Conservation (phyloP, 1,140 invertebrate species). For the Himalopsyche phryganea region DNA sequence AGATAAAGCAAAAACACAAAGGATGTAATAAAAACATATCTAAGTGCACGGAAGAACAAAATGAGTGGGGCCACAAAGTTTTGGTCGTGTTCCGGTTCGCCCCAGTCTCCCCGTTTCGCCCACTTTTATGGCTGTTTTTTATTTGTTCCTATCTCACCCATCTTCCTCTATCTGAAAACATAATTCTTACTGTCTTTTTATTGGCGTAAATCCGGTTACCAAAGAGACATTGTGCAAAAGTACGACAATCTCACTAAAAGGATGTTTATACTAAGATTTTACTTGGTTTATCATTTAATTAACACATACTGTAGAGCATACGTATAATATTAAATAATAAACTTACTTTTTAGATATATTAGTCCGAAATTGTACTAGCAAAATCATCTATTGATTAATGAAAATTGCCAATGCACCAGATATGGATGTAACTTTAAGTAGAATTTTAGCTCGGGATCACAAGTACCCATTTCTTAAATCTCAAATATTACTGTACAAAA, state of each 20-base stretch:
- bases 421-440: no score
- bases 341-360: no score
- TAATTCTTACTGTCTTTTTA: slow-evolving; percentile 36
- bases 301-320: no score
- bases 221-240: slow-evolving; percentile 20
- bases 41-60: slow-evolving; percentile 22
- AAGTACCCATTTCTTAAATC: no score
- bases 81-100: slow-evolving; percentile 27
- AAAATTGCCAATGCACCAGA: no score
- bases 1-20: slow-evolving; percentile 34
- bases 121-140: slow-evolving; percentile 32
- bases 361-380: no score
- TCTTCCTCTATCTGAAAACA: slow-evolving; percentile 27
- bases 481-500: no score
- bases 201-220: slow-evolving; percentile 33
- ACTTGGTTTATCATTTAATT: no score
- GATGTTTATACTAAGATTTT: not conserved
- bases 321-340: no score
- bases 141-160: slow-evolving; percentile 26
- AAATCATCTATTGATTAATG: no score
- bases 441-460: no score
- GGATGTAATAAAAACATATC: slow-evolving; percentile 25
- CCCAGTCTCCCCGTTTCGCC: slow-evolving; percentile 4
- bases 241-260: not conserved
- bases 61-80: slow-evolving; percentile 29